These are phyloP conservation scores for Micromys minutus DNA, from an alignment of 2,113 vertebrate species.

Conservation along the genomic window DNA sequence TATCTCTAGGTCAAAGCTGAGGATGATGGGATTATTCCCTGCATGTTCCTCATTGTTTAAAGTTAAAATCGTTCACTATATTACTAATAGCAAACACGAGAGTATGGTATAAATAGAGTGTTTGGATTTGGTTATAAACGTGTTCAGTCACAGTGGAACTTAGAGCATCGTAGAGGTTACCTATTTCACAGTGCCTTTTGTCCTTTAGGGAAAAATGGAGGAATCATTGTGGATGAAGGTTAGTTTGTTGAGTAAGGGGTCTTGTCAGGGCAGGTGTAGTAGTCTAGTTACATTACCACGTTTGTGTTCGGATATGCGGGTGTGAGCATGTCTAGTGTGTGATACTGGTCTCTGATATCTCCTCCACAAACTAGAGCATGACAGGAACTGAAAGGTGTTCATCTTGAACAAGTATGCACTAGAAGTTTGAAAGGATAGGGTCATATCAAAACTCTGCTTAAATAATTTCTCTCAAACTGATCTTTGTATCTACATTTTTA, in stretches of 20 bases:
- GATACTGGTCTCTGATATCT: not conserved
- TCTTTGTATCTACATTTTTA: not conserved
- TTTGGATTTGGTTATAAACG: not conserved
- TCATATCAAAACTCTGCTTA: not conserved
- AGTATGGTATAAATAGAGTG: not conserved
- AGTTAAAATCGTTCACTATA: not conserved
- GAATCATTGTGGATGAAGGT: not conserved
- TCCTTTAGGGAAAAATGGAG: constrained; percentile 3
- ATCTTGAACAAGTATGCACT: not conserved
- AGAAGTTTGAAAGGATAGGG: not conserved
- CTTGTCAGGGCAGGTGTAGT: not conserved
- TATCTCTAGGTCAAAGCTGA: constrained; percentile 4
- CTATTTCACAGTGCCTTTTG: not conserved
- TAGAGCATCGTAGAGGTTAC: not conserved
- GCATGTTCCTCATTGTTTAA: not conserved
- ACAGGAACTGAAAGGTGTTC: not conserved
- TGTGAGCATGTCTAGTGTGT: not conserved
- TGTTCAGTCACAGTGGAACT: not conserved
- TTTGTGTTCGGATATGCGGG: not conserved
- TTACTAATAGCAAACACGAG: not conserved
- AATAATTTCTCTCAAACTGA: not conserved
- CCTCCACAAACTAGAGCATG: not conserved
- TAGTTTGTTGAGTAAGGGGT: not conserved
- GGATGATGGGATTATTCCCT: not conserved
- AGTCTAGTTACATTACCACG: not conserved